Evolutionary conservation across 1,140 invertebrate species (phyloP).

Genomic region (Gonioctena quinquepunctata): DNA sequence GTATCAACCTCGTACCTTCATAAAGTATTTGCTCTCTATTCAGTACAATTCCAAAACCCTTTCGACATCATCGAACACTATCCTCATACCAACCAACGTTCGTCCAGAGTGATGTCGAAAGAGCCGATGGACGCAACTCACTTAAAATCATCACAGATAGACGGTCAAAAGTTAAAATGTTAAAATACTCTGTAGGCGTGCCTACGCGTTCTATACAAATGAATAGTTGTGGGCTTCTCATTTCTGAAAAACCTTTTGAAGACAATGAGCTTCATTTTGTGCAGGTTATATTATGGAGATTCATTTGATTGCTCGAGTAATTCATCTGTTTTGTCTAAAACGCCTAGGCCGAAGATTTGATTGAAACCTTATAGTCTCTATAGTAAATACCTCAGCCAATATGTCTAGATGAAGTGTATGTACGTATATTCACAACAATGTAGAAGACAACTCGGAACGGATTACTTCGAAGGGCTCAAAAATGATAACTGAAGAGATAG

Average conservation of each 20-base stretch:
- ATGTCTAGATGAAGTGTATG: no score
- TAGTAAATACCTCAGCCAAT: conserved; percentile 12
- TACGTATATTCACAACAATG: not conserved
- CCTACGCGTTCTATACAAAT: no score
- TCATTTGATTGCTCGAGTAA: no score
- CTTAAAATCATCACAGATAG: conserved; percentile 49
- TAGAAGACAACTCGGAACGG: conserved; percentile 8
- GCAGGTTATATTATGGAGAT: no score
- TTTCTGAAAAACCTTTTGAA: no score
- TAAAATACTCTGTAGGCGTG: no score
- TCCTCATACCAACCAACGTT: not conserved
- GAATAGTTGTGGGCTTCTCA: no score
- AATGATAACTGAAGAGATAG: no score
- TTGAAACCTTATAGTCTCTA: not conserved
- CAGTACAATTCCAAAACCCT: conserved; percentile 13
- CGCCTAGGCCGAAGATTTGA: conserved; percentile 3
- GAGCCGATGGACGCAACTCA: conserved; percentile 23
- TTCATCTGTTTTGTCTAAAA: conserved; percentile 8
- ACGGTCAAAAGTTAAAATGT: conserved; percentile 38
- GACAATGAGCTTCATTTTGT: no score
- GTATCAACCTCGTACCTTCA: conserved; percentile 44
- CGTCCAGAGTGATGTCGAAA: conserved; percentile 5
- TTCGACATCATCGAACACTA: conserved; percentile 9
- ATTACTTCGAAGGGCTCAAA: conserved; percentile 33
- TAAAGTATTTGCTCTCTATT: conserved; percentile 33